Base-by-base conservation (phyloP, 1,140 invertebrate genomes). In the Drosophila oshimai region DNA sequence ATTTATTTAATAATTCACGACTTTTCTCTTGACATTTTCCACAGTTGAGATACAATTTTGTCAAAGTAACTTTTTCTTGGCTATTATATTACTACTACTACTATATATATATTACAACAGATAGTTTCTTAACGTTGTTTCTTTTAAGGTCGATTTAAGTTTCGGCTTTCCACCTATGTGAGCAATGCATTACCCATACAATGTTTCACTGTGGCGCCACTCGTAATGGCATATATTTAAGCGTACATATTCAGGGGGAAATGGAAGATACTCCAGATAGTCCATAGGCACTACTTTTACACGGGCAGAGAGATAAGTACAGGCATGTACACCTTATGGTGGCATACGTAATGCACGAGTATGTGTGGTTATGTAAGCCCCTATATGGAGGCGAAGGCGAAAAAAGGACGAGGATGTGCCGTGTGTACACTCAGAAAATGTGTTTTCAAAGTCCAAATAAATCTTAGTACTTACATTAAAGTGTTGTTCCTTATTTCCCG, bases 191-290 rank as follows among this genome's bases (percentile, higher is more conserved):
- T n/a, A n/a, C 4, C 22, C 1, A 24, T 15, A 46, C 44, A 46
- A 31, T 36, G 44, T 36, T 10, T 51, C 34, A 24, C 26, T 7
- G 34, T 61, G 49, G 47, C 57, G 55, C 55, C 44, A 47, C 34
- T 53, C 55, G 53, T 53, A 60, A 60, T 53, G 55, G 46, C 55
- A 60, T 31, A 44, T n/a, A n/a, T n/a, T 57, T 62, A 57, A 57
- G 37, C n/a, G n/a, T n/a, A n/a, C n/a, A n/a, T n/a, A n/a, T n/a
- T n/a, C n/a, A n/a, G 51, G 42, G n/a, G 51, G 37, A 57, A 62
- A 44, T 62, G 49, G 24, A 15, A 57, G 20, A 42, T 15, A 44
- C 41, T 44, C 20, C n/a, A n/a, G n/a, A n/a, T n/a, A n/a, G 41
- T 20, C 31, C 24, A 46, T 46, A 9, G 42, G 20, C 42, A 4